Percentiles rank a stretch among this genome's conserved stretches.
Conservation (phyloP, 2,113 vertebrate species). For the Chaetura pelagica region DNA sequence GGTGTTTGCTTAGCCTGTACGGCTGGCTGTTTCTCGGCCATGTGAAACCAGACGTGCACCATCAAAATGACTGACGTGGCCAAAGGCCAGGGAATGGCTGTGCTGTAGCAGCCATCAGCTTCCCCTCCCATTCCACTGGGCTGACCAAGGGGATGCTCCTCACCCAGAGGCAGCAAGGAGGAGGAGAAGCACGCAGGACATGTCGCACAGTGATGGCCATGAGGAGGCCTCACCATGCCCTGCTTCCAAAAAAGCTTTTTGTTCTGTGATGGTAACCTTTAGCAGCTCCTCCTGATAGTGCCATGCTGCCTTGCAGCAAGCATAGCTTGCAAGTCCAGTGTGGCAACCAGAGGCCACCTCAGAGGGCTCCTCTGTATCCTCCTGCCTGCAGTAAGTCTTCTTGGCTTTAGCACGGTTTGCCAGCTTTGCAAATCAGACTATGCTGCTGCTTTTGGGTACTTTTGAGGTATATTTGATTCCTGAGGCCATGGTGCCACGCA, state of each 20-base stretch:
- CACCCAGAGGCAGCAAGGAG: neutral
- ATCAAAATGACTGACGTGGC: neutral
- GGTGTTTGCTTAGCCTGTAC: conserved; percentile 18
- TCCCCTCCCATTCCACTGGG: accelerated
- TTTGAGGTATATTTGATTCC: neutral
- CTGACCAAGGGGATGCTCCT: neutral
- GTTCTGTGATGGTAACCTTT: neutral
- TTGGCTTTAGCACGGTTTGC: neutral
- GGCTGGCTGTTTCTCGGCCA: neutral
- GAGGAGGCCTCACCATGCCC: neutral
- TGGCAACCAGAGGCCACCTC: neutral
- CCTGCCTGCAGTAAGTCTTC: neutral
- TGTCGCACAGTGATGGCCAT: neutral
- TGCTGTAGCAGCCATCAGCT: neutral
- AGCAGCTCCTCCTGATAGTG: neutral
- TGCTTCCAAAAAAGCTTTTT: neutral
- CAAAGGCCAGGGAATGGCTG: neutral
- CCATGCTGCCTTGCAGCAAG: neutral
- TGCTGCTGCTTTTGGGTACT: neutral
- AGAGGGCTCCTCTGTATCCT: neutral
- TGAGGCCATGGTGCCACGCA: neutral
- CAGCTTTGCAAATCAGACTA: neutral
- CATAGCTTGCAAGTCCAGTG: neutral
- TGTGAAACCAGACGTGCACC: conserved; percentile 35
- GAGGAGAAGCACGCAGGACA: neutral